Base-by-base conservation (phyloP, 2,797 vertebrate species). In the Naso thynnoides region DNA sequence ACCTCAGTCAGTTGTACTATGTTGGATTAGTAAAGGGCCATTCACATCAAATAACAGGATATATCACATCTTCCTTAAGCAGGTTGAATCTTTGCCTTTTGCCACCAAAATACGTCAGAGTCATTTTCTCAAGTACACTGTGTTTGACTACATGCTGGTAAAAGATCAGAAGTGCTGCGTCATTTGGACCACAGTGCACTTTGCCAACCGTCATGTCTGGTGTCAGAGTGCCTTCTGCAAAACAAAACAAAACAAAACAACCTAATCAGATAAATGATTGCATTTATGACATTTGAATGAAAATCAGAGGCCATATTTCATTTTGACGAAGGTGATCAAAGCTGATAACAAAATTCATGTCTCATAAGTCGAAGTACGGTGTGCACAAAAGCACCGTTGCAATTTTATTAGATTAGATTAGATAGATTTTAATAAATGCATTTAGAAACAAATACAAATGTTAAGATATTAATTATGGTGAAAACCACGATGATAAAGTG, bases 1-100 rank as follows among this genome's bases (percentile, higher is more conserved):
- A 76, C 52, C 13, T 73, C 36, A 52, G 26, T 75, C 55, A n/a
- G 24, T 47, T 81, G 54, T 53, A 61, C 39, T 53, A 64, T 64
- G 21, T 42, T 63, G 62, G 52, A 49, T 70, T 61, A 70, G 39
- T 70, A 60, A 55, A 58, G 31, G 27, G 47, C 56, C 38, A 77
- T 78, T 78, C 74, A 56, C 48, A 27, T n/a, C 31, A 69, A 74
- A 81, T 72, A 78, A 33, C 44, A 27, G 49, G 41, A 27, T 48
- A 15, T 29, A 73, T 73, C 72, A 60, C 29, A 14, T 73, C 75
- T 50, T 39, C 53, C 55, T 76, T 72, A 56, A 68, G 45, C 26
- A 60, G 48, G 31, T 70, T 81, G 62, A 81, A 73, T 88, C 73
- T 70, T 44, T 45, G 48, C 18, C 39, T 61, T 16, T 24, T 73